Conservation (phyloP, 2,888 invertebrate genomes). For the Syrista parreyssii region DNA sequence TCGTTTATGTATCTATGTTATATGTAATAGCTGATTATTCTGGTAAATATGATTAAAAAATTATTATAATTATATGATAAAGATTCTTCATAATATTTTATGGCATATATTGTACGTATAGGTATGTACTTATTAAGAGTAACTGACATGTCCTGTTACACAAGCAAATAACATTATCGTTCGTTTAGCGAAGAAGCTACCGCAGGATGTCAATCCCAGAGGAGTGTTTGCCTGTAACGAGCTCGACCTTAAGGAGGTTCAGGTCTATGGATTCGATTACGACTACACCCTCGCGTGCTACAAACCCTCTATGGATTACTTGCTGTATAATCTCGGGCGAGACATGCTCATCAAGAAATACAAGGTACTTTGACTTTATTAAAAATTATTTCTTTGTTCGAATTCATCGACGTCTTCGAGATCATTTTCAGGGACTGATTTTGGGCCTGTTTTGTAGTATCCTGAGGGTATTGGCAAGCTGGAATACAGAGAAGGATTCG, state of each 20-base stretch:
- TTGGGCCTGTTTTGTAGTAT: conserved; percentile 74
- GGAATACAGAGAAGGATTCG: conserved; percentile 92
- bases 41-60: background rate
- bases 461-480: conserved; percentile 84
- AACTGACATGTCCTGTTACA: background rate
- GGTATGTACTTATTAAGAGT: background rate
- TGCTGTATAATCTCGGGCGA: conserved; percentile 91
- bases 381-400: background rate
- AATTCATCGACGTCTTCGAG: background rate
- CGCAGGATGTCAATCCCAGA: conserved; percentile 85
- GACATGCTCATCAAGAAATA: conserved; percentile 87
- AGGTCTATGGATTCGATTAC: conserved; percentile 98
- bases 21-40: background rate
- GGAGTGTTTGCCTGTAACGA: conserved; percentile 98
- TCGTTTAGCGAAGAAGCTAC: conserved; percentile 83
- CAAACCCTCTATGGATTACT: conserved; percentile 86
- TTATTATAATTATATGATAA: background rate
- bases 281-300: conserved; percentile 98
- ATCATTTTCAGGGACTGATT: background rate
- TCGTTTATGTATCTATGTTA: background rate
- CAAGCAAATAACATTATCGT: background rate
- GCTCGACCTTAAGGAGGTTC: conserved; percentile 88
- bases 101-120: background rate
- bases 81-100: background rate
- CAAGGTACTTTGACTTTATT: conserved; percentile 72